A percentile compares a stretch with the other conserved stretches of the same genome.
Conservation (phyloP, 2,888 invertebrate genomes). For the Sarcophaga subvicina region DNA sequence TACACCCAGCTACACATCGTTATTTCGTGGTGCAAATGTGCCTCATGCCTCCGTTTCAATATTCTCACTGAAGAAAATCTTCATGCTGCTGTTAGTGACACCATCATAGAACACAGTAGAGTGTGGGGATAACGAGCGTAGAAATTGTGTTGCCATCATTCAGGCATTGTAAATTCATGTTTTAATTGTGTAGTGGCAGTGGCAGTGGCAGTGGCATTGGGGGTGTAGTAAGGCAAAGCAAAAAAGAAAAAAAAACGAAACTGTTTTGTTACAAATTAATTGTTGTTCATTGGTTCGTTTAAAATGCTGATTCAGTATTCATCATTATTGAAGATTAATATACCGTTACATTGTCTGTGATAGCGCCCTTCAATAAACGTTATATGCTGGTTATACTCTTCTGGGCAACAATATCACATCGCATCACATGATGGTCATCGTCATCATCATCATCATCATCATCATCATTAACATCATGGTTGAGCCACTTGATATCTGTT, state of each 20-base stretch:
- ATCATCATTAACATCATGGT: slow-evolving; percentile 24
- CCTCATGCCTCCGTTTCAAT: background rate
- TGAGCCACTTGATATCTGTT: background rate
- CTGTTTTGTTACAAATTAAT: slow-evolving; percentile 65
- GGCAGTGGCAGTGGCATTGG: background rate
- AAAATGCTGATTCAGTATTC: slow-evolving; percentile 82
- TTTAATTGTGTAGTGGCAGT: too few species aligned
- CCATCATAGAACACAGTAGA: too few species aligned
- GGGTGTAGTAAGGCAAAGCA: background rate
- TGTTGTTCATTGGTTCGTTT: slow-evolving; percentile 78
- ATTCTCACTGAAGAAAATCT: too few species aligned
- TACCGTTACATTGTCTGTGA: slow-evolving; percentile 79
- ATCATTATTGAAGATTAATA: slow-evolving; percentile 82
- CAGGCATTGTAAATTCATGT: background rate
- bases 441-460: slow-evolving; percentile 29
- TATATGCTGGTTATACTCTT: slow-evolving; percentile 1
- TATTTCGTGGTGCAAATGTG: background rate
- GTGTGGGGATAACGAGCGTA: background rate
- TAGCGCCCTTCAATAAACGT: slow-evolving; percentile 76
- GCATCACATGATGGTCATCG: slow-evolving; percentile 5
- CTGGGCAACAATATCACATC: background rate
- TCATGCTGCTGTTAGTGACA: too few species aligned
- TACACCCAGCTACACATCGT: background rate
- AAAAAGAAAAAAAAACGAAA: background rate
- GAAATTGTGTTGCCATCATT: slow-evolving; percentile 20